Evolutionary conservation across 2,113 vertebrate genomes (phyloP).

Genomic region (Hyperoodon ampullatus): DNA sequence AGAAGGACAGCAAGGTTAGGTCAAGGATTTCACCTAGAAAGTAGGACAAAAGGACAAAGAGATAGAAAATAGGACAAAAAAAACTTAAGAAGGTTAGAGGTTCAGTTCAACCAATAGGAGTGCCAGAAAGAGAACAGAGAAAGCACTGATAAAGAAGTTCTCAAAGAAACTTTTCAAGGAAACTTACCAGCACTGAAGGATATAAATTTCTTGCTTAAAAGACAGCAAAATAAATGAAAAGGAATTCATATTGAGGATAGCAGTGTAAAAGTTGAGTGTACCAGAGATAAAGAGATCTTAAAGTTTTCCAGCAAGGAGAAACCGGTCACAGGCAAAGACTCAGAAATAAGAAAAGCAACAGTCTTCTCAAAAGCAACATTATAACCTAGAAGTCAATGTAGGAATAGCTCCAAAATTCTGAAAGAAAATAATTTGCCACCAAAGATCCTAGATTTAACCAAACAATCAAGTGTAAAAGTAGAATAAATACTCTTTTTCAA

Average conservation of each 20-base stretch:
- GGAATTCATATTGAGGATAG: background rate
- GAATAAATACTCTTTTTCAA: background rate
- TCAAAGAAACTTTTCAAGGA: conserved; percentile 12
- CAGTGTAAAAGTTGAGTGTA: background rate
- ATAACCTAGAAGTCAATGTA: background rate
- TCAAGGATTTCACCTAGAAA: conserved; percentile 37
- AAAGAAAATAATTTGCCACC: conserved; percentile 7
- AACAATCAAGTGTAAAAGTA: conserved; percentile 5
- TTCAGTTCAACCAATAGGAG: background rate
- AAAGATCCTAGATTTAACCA: conserved; percentile 11
- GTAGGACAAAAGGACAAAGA: conserved; percentile 13
- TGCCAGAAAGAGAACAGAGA: conserved; percentile 31
- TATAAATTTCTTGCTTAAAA: background rate
- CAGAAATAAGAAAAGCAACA: background rate
- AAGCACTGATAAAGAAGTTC: conserved; percentile 19
- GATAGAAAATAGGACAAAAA: background rate
- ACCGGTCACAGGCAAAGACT: background rate
- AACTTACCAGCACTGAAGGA: background rate
- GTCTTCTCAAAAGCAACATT: background rate
- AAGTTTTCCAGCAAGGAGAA: background rate
- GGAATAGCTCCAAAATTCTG: background rate
- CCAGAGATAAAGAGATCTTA: background rate
- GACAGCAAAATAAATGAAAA: background rate
- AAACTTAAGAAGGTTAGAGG: background rate
- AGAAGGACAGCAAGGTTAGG: background rate